phyloP scores from a whole-genome alignment of 1,140 invertebrate species.

The Triops longicaudatus region DNA sequence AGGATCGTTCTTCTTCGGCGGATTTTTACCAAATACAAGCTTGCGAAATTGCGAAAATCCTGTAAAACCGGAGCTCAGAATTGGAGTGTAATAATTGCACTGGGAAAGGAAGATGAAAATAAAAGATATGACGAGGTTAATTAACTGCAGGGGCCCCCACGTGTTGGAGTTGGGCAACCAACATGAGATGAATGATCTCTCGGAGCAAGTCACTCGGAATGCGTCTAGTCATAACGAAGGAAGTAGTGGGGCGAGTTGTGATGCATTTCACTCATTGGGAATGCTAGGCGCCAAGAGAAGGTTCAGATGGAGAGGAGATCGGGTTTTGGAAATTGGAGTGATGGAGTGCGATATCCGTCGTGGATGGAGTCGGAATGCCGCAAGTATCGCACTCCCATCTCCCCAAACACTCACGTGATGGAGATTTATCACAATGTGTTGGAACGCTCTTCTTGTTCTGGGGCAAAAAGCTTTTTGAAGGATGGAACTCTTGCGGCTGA shows the following conservation, averaged over 20 bases:
- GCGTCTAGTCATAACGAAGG: neutral
- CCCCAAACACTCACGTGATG: neutral
- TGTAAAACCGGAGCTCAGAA: too few relatives aligned
- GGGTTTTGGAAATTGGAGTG: neutral
- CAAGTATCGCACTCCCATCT: neutral
- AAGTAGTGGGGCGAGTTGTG: neutral
- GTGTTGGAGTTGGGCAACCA: too few relatives aligned
- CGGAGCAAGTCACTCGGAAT: neutral
- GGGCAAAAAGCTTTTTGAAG: neutral
- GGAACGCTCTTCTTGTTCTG: neutral
- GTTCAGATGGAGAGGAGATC: too few relatives aligned
- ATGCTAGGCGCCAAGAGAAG: too few relatives aligned
- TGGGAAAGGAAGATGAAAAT: too few relatives aligned
- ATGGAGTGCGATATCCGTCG: neutral
- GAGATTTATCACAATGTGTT: neutral
- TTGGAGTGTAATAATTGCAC: too few relatives aligned
- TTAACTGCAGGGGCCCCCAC: too few relatives aligned
- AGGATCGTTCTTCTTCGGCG: too few relatives aligned
- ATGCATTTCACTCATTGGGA: neutral
- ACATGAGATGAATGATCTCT: too few relatives aligned
- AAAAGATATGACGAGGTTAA: too few relatives aligned
- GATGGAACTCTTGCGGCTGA: neutral
- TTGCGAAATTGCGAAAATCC: too few relatives aligned
- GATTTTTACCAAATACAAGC: too few relatives aligned
- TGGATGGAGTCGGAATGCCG: neutral